These are phyloP conservation scores for Eledona agricola DNA, from an alignment of 2,888 invertebrate species.

Conservation along the genomic window DNA sequence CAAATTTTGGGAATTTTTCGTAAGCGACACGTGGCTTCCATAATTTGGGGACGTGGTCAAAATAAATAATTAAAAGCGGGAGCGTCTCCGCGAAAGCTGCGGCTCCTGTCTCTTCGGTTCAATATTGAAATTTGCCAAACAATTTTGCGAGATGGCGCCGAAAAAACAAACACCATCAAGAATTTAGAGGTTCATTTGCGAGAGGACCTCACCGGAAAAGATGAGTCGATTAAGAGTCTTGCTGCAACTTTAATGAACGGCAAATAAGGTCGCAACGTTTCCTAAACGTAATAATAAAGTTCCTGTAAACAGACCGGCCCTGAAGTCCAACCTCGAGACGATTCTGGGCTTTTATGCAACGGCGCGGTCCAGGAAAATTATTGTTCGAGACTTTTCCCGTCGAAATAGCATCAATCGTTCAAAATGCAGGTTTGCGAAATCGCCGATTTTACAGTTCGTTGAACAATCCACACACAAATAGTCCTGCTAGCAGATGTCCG, in stretches of 20 bases:
- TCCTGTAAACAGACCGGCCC: slow-evolving; percentile 10
- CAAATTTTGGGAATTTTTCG: too few relatives aligned
- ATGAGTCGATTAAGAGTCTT: slow-evolving; percentile 17
- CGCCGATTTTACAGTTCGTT: slow-evolving; percentile 3
- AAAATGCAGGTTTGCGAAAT: neutral
- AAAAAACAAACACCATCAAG: slow-evolving; percentile 35
- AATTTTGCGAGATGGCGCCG: slow-evolving; percentile 11
- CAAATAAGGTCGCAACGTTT: slow-evolving; percentile 3
- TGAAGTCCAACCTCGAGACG: slow-evolving; percentile 13
- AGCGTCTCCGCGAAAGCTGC: too few relatives aligned
- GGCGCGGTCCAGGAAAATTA: slow-evolving; percentile 1
- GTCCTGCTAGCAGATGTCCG: neutral
- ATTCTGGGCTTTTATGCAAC: neutral
- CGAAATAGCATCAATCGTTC: slow-evolving; percentile 20
- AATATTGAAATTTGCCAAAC: slow-evolving; percentile 36
- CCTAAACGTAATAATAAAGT: slow-evolving; percentile 2
- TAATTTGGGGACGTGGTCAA: slow-evolving; percentile 9
- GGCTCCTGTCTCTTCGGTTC: slow-evolving; percentile 20
- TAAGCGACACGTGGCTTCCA: too few relatives aligned
- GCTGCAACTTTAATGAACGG: slow-evolving; percentile 15
- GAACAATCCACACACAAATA: slow-evolving; percentile 4
- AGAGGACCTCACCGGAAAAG: slow-evolving; percentile 4
- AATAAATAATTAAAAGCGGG: slow-evolving; percentile 31
- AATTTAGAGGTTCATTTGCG: slow-evolving; percentile 25
- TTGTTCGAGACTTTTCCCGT: too few relatives aligned